These are phyloP conservation scores for Calyptomena viridis DNA, from an alignment of 2,113 vertebrate species.

Conservation along the genomic window DNA sequence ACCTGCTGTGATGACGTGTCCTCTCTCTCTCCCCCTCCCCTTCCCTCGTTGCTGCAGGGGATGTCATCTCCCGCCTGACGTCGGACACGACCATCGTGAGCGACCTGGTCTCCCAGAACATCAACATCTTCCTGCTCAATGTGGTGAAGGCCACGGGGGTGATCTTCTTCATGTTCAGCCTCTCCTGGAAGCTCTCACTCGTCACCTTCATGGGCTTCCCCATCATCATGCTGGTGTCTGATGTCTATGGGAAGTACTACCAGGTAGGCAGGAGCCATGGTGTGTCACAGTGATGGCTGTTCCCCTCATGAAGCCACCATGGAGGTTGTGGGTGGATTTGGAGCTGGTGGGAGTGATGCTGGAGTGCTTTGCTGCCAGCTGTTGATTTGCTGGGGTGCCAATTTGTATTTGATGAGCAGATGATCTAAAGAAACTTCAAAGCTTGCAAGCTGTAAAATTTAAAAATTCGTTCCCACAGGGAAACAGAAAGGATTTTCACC, in stretches of 20 bases:
- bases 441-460: too few species aligned
- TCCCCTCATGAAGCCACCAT: rapidly evolving
- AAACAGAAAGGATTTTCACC: too few species aligned
- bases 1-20: neutral
- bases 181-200: conserved; percentile 92
- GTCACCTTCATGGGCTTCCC: conserved; percentile 94
- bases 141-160: conserved; percentile 83
- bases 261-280: conserved; percentile 75
- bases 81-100: conserved; percentile 96
- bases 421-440: too few species aligned
- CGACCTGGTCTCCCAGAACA: conserved; percentile 92
- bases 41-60: conserved; percentile 74
- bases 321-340: neutral
- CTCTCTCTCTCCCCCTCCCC: neutral
- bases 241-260: conserved; percentile 91
- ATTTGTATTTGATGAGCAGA: too few species aligned
- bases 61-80: conserved; percentile 93
- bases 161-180: conserved; percentile 90
- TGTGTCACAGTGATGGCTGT: rapidly evolving
- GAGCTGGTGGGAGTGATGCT: neutral
- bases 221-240: conserved; percentile 88
- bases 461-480: too few species aligned
- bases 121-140: conserved; percentile 92
- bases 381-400: too few species aligned
- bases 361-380: neutral